These are phyloP conservation scores for Lasiurus cinereus DNA, from an alignment of 2,113 vertebrate genomes.

Conservation along the genomic window DNA sequence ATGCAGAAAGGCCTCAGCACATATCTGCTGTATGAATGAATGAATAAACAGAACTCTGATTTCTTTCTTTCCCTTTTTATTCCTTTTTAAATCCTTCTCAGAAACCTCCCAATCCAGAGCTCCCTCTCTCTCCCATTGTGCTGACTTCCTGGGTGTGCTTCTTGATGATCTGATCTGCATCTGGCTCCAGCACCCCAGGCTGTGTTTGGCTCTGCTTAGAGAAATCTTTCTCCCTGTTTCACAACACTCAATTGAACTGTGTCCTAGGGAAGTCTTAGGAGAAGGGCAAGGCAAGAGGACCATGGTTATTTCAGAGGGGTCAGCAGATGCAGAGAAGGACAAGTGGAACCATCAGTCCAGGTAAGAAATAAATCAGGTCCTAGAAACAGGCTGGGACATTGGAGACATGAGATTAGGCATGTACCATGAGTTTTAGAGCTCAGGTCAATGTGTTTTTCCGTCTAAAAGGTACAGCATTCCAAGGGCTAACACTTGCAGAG, in stretches of 20 bases:
- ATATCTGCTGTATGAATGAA: background rate
- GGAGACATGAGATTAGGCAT: too few species aligned
- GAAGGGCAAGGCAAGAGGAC: background rate
- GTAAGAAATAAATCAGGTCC: background rate
- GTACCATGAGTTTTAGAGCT: background rate
- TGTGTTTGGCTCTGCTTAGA: background rate
- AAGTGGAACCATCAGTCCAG: background rate
- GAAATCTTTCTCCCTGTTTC: background rate
- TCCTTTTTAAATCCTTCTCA: background rate
- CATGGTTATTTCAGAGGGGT: background rate
- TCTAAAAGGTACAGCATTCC: background rate
- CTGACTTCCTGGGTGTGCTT: background rate
- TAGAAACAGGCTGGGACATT: background rate
- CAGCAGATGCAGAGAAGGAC: background rate
- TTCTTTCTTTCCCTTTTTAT: rapidly evolving
- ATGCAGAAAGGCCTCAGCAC: background rate
- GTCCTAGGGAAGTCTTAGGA: background rate
- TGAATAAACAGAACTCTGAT: background rate
- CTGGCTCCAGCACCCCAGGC: background rate
- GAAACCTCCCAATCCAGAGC: background rate
- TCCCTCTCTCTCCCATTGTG: background rate
- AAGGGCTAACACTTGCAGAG: rapidly evolving
- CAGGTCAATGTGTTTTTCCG: background rate
- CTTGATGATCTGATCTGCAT: background rate
- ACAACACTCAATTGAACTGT: background rate